phyloP scores from a whole-genome alignment of 1,140 invertebrate genomes.

The Drosophila triauraria region DNA sequence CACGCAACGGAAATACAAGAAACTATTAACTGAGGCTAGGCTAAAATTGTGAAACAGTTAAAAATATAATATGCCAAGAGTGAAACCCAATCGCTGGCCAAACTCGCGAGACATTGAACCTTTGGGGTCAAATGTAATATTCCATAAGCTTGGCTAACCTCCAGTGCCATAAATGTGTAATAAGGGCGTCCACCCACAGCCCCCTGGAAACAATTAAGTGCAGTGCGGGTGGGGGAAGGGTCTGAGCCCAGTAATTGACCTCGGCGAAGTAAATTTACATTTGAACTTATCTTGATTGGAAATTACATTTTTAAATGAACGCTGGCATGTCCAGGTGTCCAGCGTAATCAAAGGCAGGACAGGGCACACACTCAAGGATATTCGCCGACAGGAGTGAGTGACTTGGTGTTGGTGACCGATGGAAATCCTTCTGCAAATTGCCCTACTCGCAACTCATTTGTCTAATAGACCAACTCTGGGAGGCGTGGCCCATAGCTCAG shows the following conservation, averaged over 20 bases:
- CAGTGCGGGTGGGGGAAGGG: constrained; percentile 10
- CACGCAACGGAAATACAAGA: constrained; percentile 36
- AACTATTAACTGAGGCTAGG: constrained; percentile 24
- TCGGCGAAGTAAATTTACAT: constrained; percentile 60
- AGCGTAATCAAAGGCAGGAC: constrained; percentile 58
- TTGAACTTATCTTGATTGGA: constrained; percentile 76
- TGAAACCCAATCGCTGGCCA: constrained; percentile 31
- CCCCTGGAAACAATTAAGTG: constrained; percentile 56
- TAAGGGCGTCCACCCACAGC: background rate
- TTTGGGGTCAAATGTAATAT: constrained; percentile 26
- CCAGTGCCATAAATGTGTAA: constrained; percentile 32
- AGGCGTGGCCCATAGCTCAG: constrained; percentile 31
- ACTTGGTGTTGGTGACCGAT: constrained; percentile 8
- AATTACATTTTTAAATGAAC: constrained; percentile 64
- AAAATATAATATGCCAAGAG: constrained; percentile 27
- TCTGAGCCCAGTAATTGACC: constrained; percentile 35
- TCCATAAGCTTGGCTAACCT: constrained; percentile 21
- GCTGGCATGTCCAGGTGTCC: constrained; percentile 58
- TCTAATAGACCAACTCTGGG: constrained; percentile 46
- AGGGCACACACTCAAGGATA: constrained; percentile 24
- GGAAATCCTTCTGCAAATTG: constrained; percentile 58
- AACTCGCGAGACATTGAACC: constrained; percentile 46
- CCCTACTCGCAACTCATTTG: constrained; percentile 58
- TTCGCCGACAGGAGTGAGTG: background rate
- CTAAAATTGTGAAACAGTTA: constrained; percentile 42